These are phyloP conservation scores for Myotis lucifugus DNA, from an alignment of 2,113 vertebrate species.

Conservation along the genomic window DNA sequence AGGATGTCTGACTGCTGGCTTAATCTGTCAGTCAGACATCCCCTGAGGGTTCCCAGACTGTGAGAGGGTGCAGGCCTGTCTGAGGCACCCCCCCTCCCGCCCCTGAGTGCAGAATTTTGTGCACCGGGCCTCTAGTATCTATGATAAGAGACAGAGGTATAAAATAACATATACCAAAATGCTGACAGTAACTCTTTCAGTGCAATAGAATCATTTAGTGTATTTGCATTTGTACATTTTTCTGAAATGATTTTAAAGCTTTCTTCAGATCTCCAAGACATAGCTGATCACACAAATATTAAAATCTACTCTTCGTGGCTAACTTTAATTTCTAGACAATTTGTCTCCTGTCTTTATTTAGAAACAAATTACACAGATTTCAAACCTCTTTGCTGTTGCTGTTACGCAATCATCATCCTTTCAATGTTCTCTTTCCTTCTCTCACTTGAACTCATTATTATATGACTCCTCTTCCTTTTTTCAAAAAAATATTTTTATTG, in stretches of 20 bases:
- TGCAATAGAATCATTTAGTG: not conserved
- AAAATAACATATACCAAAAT: not conserved
- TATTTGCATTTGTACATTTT: constrained; percentile 4
- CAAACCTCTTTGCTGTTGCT: not conserved
- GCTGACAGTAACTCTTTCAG: not conserved
- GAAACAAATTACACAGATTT: not conserved
- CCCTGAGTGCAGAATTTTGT: too few relatives aligned
- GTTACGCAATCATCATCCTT: not conserved
- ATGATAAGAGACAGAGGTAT: not conserved
- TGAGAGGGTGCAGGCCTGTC: too few relatives aligned
- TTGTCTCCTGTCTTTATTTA: not conserved
- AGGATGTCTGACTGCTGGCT: too few relatives aligned
- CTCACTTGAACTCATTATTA: not conserved
- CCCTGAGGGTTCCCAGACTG: too few relatives aligned
- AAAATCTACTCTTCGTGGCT: not conserved
- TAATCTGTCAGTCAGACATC: too few relatives aligned
- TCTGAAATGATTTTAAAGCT: not conserved
- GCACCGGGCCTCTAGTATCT: not conserved
- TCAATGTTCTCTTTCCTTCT: not conserved
- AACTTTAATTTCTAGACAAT: not conserved
- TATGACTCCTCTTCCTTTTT: not conserved
- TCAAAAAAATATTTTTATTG: too few relatives aligned
- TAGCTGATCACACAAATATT: not conserved
- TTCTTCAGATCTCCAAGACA: not conserved
- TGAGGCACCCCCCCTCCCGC: too few relatives aligned